Base-by-base conservation (phyloP, 1,140 invertebrate genomes). In the Holotrichia oblita region DNA sequence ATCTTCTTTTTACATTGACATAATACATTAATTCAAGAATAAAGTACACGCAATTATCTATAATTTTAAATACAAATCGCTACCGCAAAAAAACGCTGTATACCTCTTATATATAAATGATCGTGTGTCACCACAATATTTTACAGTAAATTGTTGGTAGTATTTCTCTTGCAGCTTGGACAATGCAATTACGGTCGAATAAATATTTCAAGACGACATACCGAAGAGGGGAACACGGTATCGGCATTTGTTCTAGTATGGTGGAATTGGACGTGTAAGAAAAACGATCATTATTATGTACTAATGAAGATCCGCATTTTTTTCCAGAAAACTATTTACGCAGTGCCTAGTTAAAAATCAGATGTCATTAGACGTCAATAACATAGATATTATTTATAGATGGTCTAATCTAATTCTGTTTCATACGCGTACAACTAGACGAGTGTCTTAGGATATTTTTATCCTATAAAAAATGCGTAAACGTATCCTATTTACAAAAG, bases 31-130 rank as follows among this genome's bases (percentile, higher is more conserved):
- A 74, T 74, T 22, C 41, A 22, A 10, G 40, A 17, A 44, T 44
- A 74, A 74, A 74, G 41, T 44, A 44, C 40, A 74, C n/a, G 40
- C 40, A 74, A 74, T 74, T 74, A 74, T 74, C n/a, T 74, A 74
- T 74, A 40, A 74, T 74, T 74, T 74, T 41, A 41, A 41, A 20
- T 20, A 41, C 40, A 41, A 42, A 74, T 41, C 73, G 14, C 40
- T 6, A 17, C n/a, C 40, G 41, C 73, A 44, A 74, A 74, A 64
- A 69, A 17, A 22, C 8, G 12, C 2, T 3, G n/a, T 48, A 48
- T 14, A 48, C 27, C 27, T 1, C 48, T 14, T 55, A 69, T 10
- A 14, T 17, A 69, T 69, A 69, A 69, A 69, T 69, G 22, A 69
- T 69, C 22, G 61, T 69, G 61, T 69, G 61, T 69, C 61, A 69